Base-by-base conservation (phyloP, 2,888 invertebrate genomes). In the Synergus gifuensis region DNA sequence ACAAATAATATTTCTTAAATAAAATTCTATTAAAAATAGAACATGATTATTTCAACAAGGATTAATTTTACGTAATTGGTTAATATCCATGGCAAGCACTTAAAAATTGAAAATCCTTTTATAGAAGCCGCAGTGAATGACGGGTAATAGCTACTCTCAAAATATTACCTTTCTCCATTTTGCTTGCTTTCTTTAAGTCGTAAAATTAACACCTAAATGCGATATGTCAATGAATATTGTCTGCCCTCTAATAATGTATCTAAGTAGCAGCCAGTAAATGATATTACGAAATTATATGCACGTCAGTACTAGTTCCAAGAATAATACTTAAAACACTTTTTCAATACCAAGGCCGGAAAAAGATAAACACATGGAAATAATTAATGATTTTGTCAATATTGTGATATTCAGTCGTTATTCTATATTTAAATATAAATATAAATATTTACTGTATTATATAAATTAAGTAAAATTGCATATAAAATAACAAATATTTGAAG, bases 121-220 rank as follows among this genome's bases (percentile, higher is more conserved):
- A 3, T 9, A 0, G 8, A 9, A n/a, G 54, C n/a, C 54, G n/a
- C n/a, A 54, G 9, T n/a, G 54, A 54, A n/a, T 54, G 54, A 14
- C 16, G 4, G 8, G 4, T n/a, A 73, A 73, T 28, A 28, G 11
- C 9, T 11, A 73, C 36, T 73, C 73, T 28, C 54, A 54, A 54
- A 69, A 73, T 73, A 73, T 54, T 73, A 8, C 16, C 36, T 73
- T 73, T 73, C 54, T 22, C 54, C 28, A 73, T 73, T 54, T 54
- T 46, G n/a, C 73, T 73, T 54, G n/a, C 49, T 73, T 73, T 73
- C 73, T 54, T 54, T n/a, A 28, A 54, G 54, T 73, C 73, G 11
- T 73, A 73, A 73, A 73, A 73, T 73, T 73, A 73, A 73, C 73
- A 73, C 36, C 54, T 36, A 36, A 49, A 7, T 36, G 73, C n/a